phyloP scores from a whole-genome alignment of 1,140 invertebrate species.

The Delia radicum region DNA sequence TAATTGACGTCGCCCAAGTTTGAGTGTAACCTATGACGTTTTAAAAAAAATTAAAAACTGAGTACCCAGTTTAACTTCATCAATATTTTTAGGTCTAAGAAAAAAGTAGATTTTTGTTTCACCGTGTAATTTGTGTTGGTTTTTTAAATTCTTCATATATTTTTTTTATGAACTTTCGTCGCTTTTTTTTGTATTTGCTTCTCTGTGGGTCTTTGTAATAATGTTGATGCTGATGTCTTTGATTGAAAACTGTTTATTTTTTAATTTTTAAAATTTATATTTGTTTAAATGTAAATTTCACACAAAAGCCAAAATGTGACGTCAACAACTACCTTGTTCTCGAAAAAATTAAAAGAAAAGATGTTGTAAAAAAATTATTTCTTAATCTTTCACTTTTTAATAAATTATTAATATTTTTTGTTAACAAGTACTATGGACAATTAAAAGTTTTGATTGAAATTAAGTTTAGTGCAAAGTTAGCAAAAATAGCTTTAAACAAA shows the following conservation, averaged over 20 bases:
- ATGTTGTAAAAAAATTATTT: background rate
- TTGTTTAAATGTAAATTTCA: background rate
- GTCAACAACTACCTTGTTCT: slow-evolving; percentile 26
- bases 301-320: slow-evolving; percentile 3
- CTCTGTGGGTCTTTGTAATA: background rate
- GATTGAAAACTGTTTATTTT: slow-evolving; percentile 5
- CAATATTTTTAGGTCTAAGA: no score
- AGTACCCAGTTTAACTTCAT: no score
- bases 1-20: no score
- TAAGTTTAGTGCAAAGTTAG: no score
- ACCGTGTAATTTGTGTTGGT: no score
- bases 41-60: no score
- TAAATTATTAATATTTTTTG: background rate
- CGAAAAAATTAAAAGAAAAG: background rate
- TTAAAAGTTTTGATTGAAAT: no score
- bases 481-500: no score
- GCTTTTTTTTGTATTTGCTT: background rate
- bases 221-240: background rate
- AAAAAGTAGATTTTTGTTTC: no score
- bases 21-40: no score
- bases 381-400: background rate
- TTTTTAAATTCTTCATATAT: no score
- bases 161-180: background rate
- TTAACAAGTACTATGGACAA: no score
- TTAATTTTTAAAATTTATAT: background rate